phyloP scores from a whole-genome alignment of 2,888 invertebrate genomes.

The Habrosyne pyritoides region DNA sequence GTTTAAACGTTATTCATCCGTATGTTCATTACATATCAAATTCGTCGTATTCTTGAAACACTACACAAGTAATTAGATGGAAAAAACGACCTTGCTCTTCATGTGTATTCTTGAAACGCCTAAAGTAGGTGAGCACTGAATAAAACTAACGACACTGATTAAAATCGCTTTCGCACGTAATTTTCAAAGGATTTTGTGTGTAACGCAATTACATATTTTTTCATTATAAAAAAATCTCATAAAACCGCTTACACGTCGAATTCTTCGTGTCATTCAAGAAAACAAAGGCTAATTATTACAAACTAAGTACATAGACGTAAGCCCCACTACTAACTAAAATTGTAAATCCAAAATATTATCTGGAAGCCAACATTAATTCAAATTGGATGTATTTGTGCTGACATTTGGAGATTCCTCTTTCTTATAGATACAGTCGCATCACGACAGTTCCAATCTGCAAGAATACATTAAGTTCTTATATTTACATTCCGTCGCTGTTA shows the following conservation, averaged over 20 bases:
- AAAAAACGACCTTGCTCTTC: slow-evolving; percentile 42
- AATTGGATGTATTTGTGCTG: slow-evolving; percentile 4
- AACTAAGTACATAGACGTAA: slow-evolving; percentile 8
- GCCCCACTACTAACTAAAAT: neutral
- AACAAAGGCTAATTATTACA: slow-evolving; percentile 30
- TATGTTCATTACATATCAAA: slow-evolving; percentile 32
- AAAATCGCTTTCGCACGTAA: slow-evolving; percentile 41
- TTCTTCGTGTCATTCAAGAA: slow-evolving; percentile 22
- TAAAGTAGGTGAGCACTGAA: slow-evolving; percentile 38
- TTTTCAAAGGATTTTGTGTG: slow-evolving; percentile 34
- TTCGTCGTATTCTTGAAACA: slow-evolving; percentile 17
- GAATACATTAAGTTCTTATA: slow-evolving; percentile 35
- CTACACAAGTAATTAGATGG: slow-evolving; percentile 3
- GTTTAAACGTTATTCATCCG: slow-evolving; percentile 25
- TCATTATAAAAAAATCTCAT: slow-evolving; percentile 28
- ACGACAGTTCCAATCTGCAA: slow-evolving; percentile 34
- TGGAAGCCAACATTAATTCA: neutral
- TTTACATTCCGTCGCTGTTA: slow-evolving; percentile 35
- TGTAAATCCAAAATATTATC: neutral
- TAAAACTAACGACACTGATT: slow-evolving; percentile 35
- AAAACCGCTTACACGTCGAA: slow-evolving; percentile 12
- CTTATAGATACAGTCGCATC: slow-evolving; percentile 23
- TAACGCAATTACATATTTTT: slow-evolving; percentile 36
- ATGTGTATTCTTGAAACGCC: slow-evolving; percentile 19
- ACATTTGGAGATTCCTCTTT: slow-evolving; percentile 25